Base-by-base conservation (phyloP, 2,888 invertebrate species). In the Netelia virgata region DNA sequence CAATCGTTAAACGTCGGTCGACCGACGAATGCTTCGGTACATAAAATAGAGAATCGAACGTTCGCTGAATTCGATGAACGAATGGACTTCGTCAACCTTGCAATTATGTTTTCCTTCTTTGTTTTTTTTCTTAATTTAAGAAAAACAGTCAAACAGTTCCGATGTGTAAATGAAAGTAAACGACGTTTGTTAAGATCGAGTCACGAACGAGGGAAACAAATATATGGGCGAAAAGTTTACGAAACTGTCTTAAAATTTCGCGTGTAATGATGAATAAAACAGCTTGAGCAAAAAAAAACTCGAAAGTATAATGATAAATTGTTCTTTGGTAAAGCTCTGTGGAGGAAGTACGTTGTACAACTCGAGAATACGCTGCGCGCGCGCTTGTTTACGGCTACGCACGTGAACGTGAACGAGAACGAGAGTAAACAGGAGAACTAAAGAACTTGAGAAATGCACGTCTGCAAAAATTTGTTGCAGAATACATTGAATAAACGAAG, bases 1-100 rank as follows among this genome's bases (percentile, higher is more conserved):
- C 57, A 69, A 36, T 74, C 59, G 80, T 61, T 20, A 20, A 8
- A 43, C 50, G 28, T 61, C 68, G 74, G 61, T 74, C 80, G 68
- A 81, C 80, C 80, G 69, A 61, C 28, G 69, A 81, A 74, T 69
- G 47, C 69, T 16, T 55, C 41, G 47, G 53, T 59, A 69, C 69
- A 59, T 47, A 53, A 53, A 28, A 57, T 18, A n/a, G n/a, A 9
- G 11, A 47, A 41, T 55, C 63, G 14, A 68, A 68, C 20, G 23
- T 18, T 59, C 47, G 36, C 55, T 28, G 68, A 23, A 68, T 80
- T 59, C 20, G 6, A 59, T 82, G 53, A 57, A 18, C 10, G 70
- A 75, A 75, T 81, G 16, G 47, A 43, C 47, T 79, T 63, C 5
- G 28, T 28, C 28, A 0, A 28, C 5, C 5, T 28, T 28, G 5